Base-by-base conservation (phyloP, 1,140 invertebrate genomes). In the Mya arenaria region DNA sequence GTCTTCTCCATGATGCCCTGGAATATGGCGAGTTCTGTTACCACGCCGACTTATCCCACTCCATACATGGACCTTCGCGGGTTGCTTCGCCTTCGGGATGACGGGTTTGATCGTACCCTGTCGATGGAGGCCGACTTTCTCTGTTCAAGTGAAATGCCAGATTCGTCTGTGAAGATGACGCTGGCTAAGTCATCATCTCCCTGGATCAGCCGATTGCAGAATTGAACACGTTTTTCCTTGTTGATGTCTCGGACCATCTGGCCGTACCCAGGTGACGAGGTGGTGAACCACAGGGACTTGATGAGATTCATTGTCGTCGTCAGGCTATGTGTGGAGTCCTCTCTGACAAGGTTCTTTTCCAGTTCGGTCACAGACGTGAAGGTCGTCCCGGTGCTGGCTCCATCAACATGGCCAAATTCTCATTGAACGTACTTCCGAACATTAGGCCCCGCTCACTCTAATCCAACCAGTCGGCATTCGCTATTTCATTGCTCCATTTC, bases 21-120 rank as follows among this genome's bases (percentile, higher is more conserved):
- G 30, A 66, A 66, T 5, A 66, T 37, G 6, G 37, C 30, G 5
- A 66, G 10, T 4, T 36, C 4, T 1, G 63, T 66, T 66, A 36
- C 63, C 63, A 37, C 23, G 32, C n/a, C 63, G 23, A 23, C 63
- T 66, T 6, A 66, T 66, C 1, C 68, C 68, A 48, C 8, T 41
- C 68, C 68, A 71, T 1, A 71, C 68, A 52, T 71, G 68, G 23
- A 71, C 68, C 41, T 71, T 71, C 25, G 41, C 36, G 3, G 68
- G 68, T 13, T 71, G 68, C 39, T 71, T 71, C 1, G 68, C 37
- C 41, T 48, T 48, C 10, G 68, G 68, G 19, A 44, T 15, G 15
- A 23, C 10, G 1, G 37, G n/a, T 13, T n/a, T 48, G 15, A 55
- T 25, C 8, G 68, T 4, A 0, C 30, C 39, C 19, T 55, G 48